Evolutionary conservation across 2,113 vertebrate genomes (phyloP).

Genomic region (Pheucticus melanocephalus): DNA sequence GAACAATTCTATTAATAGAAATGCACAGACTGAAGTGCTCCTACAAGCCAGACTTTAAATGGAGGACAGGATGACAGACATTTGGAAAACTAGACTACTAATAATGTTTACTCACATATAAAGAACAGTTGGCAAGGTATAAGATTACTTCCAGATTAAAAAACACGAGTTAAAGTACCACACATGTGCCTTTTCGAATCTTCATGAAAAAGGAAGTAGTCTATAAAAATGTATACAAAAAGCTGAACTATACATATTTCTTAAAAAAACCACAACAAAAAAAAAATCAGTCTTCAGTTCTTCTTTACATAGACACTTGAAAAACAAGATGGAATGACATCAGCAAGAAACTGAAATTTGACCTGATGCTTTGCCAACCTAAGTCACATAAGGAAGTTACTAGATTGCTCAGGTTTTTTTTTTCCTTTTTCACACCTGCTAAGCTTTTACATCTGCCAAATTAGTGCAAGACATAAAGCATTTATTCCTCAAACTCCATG

Average conservation of each 20-base stretch:
- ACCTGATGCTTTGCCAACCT: neutral
- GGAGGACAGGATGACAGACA: neutral
- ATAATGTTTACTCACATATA: neutral
- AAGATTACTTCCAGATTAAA: neutral
- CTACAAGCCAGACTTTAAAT: neutral
- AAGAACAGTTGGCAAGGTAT: neutral
- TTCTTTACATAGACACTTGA: neutral
- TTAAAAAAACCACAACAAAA: neutral
- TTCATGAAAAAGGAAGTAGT: neutral
- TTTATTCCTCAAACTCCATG: neutral
- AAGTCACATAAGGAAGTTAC: neutral
- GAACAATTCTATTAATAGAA: neutral
- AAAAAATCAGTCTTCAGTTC: neutral
- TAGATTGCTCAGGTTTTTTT: neutral
- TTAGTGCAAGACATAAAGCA: neutral
- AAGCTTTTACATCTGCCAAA: neutral
- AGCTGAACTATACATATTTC: neutral
- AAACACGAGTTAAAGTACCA: neutral
- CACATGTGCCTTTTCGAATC: neutral
- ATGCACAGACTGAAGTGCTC: neutral
- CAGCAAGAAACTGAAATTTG: neutral
- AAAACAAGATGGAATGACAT: neutral
- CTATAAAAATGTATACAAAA: neutral
- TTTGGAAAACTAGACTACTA: neutral
- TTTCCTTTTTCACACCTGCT: neutral